A percentile compares a stretch with the other conserved stretches of the same genome.
These are phyloP conservation scores for Porites divaricata DNA, from an alignment of 92 coral and sea anemone genomes.

Conservation along the genomic window DNA sequence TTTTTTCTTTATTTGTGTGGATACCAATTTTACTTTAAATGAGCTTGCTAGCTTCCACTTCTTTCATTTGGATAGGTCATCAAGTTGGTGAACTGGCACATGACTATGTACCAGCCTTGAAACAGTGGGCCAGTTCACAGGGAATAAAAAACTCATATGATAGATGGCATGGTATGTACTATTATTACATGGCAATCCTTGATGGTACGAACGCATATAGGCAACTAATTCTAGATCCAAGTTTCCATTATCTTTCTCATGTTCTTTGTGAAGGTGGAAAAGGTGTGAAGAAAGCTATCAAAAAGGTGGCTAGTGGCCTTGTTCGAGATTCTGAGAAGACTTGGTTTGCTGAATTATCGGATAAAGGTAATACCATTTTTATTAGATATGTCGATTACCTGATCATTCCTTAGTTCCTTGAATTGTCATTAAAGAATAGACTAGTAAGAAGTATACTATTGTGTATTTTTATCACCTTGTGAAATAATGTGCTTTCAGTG, in stretches of 20 bases:
- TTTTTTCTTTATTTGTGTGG: too few species aligned
- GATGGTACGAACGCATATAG: too few species aligned
- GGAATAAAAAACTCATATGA: conserved; percentile 37
- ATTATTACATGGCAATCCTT: too few species aligned
- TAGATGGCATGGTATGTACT: conserved; percentile 40
- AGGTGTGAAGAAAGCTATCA: background rate
- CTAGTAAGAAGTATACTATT: background rate
- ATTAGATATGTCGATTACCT: background rate
- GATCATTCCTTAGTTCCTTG: background rate
- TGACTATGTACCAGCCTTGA: conserved; percentile 35
- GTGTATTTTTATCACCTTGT: background rate
- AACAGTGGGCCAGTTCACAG: background rate
- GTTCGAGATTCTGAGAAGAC: conserved; percentile 15
- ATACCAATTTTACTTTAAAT: too few species aligned
- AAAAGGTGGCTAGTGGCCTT: conserved; percentile 25
- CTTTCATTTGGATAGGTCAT: background rate
- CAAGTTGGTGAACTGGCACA: conserved; percentile 28
- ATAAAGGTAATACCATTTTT: conserved; percentile 18
- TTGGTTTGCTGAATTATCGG: conserved; percentile 26
- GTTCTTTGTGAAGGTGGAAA: too few species aligned
- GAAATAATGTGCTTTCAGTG: conserved; percentile 16
- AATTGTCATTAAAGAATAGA: background rate
- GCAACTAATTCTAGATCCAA: too few species aligned
- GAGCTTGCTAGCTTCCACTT: too few species aligned
- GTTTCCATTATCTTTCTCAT: too few species aligned